Conservation (phyloP, 2,888 invertebrate species). For the Schrankia costaestrigalis region DNA sequence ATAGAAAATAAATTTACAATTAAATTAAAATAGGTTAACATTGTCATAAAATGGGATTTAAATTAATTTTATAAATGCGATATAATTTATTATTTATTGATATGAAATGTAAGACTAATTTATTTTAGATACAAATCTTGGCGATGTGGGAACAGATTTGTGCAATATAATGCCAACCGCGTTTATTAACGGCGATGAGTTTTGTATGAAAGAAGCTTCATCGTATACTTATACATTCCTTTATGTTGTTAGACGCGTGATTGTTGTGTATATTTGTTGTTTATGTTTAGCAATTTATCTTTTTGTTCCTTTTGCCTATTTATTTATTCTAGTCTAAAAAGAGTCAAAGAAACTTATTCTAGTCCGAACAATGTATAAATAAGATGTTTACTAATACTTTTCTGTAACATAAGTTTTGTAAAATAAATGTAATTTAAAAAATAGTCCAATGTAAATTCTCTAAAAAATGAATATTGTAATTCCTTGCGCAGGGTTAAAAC, state of each 20-base stretch:
- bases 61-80: constrained; percentile 27
- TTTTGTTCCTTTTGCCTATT: constrained; percentile 43
- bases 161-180: constrained; percentile 41
- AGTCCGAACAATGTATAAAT: constrained; percentile 35
- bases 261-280: constrained; percentile 47
- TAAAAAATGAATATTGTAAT: constrained; percentile 34
- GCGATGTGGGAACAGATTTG: constrained; percentile 36
- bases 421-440: constrained; percentile 38
- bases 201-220: too few species aligned
- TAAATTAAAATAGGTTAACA: constrained; percentile 27
- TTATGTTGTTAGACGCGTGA: constrained; percentile 39
- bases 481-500: constrained; percentile 49
- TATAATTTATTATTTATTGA: constrained; percentile 37
- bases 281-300: constrained; percentile 48
- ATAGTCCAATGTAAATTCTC: constrained; percentile 44
- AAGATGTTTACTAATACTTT: constrained; percentile 29
- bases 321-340: constrained; percentile 50
- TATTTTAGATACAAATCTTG: constrained; percentile 35
- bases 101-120: constrained; percentile 39
- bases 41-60: constrained; percentile 45
- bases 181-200: too few species aligned
- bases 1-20: constrained; percentile 29
- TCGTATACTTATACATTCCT: too few species aligned
- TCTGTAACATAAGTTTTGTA: constrained; percentile 47
- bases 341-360: constrained; percentile 45